Percentiles rank a stretch among this genome's conserved stretches.
phyloP scores from a whole-genome alignment of 2,888 invertebrate genomes.

The Acronicta leporina region DNA sequence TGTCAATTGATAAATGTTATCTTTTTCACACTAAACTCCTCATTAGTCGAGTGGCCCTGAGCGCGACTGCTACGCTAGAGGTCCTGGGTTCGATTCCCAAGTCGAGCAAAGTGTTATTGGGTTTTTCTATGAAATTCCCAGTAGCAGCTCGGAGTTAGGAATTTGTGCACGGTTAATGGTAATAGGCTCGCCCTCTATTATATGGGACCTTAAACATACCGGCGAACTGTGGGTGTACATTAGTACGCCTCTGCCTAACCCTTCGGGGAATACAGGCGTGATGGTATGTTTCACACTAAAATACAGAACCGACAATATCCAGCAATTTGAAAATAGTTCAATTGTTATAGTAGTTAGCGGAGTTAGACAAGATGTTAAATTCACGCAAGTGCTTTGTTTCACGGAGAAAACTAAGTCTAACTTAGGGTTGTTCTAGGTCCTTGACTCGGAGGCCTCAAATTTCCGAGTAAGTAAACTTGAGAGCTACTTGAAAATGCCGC shows the following conservation, averaged over 20 bases:
- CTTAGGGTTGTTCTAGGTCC: constrained; percentile 59
- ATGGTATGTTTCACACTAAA: constrained; percentile 2
- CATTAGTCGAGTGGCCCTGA: no score
- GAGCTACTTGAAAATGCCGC: constrained; percentile 58
- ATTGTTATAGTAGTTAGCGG: constrained; percentile 21
- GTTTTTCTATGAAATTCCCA: no score
- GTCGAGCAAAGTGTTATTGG: no score
- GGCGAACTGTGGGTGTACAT: no score
- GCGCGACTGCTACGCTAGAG: no score
- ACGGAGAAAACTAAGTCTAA: constrained; percentile 62
- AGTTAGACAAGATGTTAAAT: constrained; percentile 59
- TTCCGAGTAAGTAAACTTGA: constrained; percentile 60
- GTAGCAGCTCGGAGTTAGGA: no score
- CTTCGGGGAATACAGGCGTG: no score
- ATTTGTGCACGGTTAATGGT: no score
- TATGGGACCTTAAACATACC: no score
- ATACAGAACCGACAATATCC: constrained; percentile 15
- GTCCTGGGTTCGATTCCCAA: no score
- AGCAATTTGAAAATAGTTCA: constrained; percentile 8
- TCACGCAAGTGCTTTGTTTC: constrained; percentile 63
- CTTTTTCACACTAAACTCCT: neutral
- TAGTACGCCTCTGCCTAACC: no score
- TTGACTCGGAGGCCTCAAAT: constrained; percentile 61
- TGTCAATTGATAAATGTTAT: constrained; percentile 14
- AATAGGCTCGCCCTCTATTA: no score